phyloP scores from a whole-genome alignment of 1,140 invertebrate genomes.

The Brachionus paranguensis region DNA sequence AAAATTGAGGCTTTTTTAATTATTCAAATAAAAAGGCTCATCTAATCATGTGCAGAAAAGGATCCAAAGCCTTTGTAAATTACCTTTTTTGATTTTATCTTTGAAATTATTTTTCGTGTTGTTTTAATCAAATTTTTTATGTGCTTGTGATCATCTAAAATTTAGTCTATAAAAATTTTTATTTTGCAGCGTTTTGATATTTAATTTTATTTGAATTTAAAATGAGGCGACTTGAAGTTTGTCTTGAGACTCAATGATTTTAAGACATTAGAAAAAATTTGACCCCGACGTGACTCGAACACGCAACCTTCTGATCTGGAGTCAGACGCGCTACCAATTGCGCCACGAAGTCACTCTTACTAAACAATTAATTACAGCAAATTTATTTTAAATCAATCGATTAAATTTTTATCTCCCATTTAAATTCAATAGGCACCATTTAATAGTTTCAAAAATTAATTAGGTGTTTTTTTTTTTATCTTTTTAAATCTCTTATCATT shows the following conservation, averaged over 20 bases:
- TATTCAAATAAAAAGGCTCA: background rate
- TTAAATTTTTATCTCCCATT: no score
- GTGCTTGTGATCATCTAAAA: background rate
- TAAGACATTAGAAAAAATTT: background rate
- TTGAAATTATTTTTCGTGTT: background rate
- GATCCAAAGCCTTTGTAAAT: background rate
- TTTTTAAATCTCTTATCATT: no score
- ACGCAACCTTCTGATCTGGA: slow-evolving; percentile 42
- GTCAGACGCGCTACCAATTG: slow-evolving; percentile 41
- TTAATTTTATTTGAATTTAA: background rate
- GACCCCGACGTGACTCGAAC: slow-evolving; percentile 41
- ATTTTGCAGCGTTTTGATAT: background rate
- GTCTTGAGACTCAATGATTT: background rate
- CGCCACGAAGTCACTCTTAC: slow-evolving; percentile 37
- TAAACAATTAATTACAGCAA: no score
- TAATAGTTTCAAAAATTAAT: no score
- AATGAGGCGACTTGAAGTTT: background rate
- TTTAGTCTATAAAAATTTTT: background rate
- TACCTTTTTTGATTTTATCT: background rate
- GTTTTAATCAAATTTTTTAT: background rate
- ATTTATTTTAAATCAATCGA: no score
- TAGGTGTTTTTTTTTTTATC: no score
- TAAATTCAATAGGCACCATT: no score
- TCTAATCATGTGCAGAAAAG: background rate
- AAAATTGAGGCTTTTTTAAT: background rate